A percentile compares a stretch with the other conserved stretches of the same genome.
phyloP scores from a whole-genome alignment of 1,140 invertebrate species.

The Trypoxylus dichotomus region DNA sequence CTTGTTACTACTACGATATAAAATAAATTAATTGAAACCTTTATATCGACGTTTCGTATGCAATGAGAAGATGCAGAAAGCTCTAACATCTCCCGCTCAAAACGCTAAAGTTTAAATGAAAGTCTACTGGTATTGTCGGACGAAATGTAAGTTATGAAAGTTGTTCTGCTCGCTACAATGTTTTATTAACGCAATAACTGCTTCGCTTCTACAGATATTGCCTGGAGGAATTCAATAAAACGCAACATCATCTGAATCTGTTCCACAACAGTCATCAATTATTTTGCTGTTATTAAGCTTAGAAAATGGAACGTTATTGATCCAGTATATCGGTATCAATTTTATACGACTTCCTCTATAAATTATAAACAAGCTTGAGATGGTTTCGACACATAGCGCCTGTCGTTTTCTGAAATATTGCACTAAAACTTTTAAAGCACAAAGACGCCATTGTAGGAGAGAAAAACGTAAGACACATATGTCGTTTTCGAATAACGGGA shows the following conservation, averaged over 20 bases:
- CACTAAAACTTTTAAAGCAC: too few species aligned
- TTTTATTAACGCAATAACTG: neutral
- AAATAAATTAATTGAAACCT: too few species aligned
- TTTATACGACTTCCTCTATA: constrained; percentile 6
- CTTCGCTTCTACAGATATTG: neutral
- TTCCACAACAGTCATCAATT: neutral
- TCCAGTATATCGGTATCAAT: neutral
- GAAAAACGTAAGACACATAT: too few species aligned
- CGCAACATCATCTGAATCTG: neutral
- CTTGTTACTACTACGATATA: neutral
- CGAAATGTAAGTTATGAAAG: neutral
- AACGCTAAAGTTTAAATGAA: neutral
- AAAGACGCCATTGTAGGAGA: too few species aligned
- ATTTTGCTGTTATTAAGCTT: neutral
- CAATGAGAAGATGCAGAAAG: neutral
- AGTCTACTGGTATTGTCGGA: neutral
- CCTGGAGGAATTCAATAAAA: neutral
- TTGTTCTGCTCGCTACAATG: neutral
- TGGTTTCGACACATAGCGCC: neutral
- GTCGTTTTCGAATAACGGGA: too few species aligned
- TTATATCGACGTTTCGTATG: neutral
- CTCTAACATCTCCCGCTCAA: neutral
- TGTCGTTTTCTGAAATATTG: too few species aligned
- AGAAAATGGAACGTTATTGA: neutral
- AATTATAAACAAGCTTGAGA: neutral